Evolutionary conservation across 2,888 invertebrate genomes (phyloP).

Genomic region (Hyles lineata): DNA sequence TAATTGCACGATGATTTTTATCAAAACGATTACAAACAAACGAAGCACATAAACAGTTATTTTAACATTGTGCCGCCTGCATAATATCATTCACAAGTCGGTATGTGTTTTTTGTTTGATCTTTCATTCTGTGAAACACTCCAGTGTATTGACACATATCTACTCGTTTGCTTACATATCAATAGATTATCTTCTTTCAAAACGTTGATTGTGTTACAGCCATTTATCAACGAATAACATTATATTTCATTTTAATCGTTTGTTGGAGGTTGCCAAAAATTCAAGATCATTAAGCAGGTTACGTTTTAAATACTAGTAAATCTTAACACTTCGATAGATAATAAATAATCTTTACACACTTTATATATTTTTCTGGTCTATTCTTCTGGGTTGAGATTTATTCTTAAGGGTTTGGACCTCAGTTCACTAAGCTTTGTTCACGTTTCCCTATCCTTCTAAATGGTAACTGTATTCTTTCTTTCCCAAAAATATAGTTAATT

Average conservation of each 20-base stretch:
- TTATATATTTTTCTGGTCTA: neutral
- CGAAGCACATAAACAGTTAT: constrained; percentile 42
- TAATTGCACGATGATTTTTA: constrained; percentile 31
- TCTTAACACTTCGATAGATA: neutral
- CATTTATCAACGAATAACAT: neutral
- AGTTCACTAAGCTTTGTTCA: no score
- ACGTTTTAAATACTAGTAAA: neutral
- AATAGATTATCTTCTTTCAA: constrained; percentile 24
- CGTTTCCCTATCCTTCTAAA: no score
- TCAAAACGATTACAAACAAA: constrained; percentile 35
- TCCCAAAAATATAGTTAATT: no score
- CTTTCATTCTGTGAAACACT: constrained; percentile 26
- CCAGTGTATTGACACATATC: constrained; percentile 32
- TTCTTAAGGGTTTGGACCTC: no score
- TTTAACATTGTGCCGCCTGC: constrained; percentile 35
- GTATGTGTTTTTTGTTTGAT: constrained; percentile 30
- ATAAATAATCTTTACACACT: neutral
- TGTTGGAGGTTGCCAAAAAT: neutral
- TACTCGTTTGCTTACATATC: constrained; percentile 21
- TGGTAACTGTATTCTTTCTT: no score
- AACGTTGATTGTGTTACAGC: constrained; percentile 16
- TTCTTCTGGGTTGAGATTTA: no score
- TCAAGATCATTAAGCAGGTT: neutral
- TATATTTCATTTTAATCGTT: neutral
- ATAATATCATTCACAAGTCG: constrained; percentile 35